Evolutionary conservation across 1,140 invertebrate genomes (phyloP).

Genomic region (Cydia amplana): DNA sequence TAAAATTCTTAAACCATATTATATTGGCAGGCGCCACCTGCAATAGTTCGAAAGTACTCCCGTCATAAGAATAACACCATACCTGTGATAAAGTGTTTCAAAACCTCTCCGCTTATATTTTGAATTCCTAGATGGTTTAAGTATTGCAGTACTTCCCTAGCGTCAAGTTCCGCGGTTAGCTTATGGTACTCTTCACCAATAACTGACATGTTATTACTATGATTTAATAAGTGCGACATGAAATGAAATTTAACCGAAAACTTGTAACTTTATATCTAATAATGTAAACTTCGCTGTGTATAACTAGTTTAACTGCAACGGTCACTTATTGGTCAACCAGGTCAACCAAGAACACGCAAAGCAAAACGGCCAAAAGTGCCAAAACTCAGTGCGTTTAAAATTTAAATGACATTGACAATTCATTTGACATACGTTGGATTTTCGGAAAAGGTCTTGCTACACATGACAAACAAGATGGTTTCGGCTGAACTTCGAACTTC

Average conservation of each 20-base stretch:
- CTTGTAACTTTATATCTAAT: neutral
- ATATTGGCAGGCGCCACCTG: neutral
- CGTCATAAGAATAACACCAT: neutral
- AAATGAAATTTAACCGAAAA: neutral
- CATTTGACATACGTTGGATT: neutral
- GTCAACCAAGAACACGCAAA: no score
- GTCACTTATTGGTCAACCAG: no score
- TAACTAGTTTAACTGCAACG: conserved; percentile 13
- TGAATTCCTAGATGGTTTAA: conserved; percentile 51
- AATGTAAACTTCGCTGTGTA: neutral
- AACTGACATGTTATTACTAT: neutral
- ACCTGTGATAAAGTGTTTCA: conserved; percentile 43
- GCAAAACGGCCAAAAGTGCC: no score
- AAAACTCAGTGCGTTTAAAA: no score
- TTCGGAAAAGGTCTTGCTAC: neutral
- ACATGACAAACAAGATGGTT: neutral
- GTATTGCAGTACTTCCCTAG: conserved; percentile 46
- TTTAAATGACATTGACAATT: neutral
- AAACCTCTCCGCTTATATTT: conserved; percentile 45
- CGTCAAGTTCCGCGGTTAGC: conserved; percentile 40
- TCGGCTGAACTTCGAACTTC: no score
- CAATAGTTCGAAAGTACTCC: neutral
- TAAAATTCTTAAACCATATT: no score
- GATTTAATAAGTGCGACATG: neutral
- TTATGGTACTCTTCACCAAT: conserved; percentile 38